Base-by-base conservation (phyloP, 1,140 invertebrate species). In the Pseudachorutes palmiensis region DNA sequence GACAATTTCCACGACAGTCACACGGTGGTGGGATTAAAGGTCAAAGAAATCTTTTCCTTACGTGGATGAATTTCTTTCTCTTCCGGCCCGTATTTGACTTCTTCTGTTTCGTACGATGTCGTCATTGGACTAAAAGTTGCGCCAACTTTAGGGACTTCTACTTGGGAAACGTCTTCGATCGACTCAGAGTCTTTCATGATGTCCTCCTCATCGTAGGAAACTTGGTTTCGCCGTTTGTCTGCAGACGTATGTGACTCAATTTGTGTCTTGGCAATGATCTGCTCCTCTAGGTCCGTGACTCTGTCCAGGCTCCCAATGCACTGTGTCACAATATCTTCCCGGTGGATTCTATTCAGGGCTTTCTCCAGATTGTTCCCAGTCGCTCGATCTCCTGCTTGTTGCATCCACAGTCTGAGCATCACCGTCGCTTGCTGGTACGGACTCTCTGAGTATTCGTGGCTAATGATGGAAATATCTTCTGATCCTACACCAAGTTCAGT, bases 371-470 rank as follows among this genome's bases (percentile, higher is more conserved):
- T 87, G 76, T 92, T 92, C 63, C 92, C 90, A 85, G 77, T 26
- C 73, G 78, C 69, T 36, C 62, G 72, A 75, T 72, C 76, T 29
- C 71, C 71, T 51, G 86, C 79, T 71, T 83, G 83, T 63, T 84
- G 78, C 68, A 87, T 78, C 92, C 92, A 97, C 31, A 94, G 82
- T 71, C 91, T 87, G 45, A 98, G 84, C 92, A 97, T 96, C 1
- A 92, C 87, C 70, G 94, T 89, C 0, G 92, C 93, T 78, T 97
- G 93, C 74, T 94, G 88, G 1, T 89, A 86, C 12, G 88, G 84
- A 74, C 91, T 92, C 70, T 88, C 85, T 1, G 89, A 86, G 77
- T 90, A 87, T 71, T 95, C 90, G 45, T 86, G 85, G 76, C 92
- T 89, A 58, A 97, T 95, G 63, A 89, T 84, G 68, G 90, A 87